Evolutionary conservation across 2,888 invertebrate genomes (phyloP).

Genomic region (Tinea pellionella): DNA sequence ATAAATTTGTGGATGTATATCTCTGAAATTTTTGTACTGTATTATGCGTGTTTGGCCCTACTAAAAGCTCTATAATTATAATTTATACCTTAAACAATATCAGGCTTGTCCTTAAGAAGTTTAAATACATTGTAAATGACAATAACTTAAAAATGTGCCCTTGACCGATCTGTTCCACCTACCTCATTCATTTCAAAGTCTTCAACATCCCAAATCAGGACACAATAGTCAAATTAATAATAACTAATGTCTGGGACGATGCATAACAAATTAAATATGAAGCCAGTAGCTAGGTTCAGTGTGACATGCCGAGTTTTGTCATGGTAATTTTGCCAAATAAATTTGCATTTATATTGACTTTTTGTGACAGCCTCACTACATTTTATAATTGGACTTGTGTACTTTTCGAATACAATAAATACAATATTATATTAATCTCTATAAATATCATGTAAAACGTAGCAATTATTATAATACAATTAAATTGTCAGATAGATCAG

Average conservation of each 20-base stretch:
- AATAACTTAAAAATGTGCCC: constrained; percentile 26
- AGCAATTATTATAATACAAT: too few relatives aligned
- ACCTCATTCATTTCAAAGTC: constrained; percentile 25
- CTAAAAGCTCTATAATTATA: too few relatives aligned
- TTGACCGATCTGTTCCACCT: constrained; percentile 45
- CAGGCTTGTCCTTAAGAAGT: not conserved
- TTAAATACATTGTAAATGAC: not conserved
- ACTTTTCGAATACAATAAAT: not conserved
- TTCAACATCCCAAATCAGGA: constrained; percentile 34
- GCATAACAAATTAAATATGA: constrained; percentile 31
- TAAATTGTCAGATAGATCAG: too few relatives aligned
- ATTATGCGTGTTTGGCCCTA: too few relatives aligned
- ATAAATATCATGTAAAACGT: not conserved
- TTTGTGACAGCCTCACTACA: constrained; percentile 22
- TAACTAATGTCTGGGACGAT: constrained; percentile 27
- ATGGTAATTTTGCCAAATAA: constrained; percentile 33
- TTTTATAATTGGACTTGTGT: not conserved
- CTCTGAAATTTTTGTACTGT: too few relatives aligned
- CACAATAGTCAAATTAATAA: constrained; percentile 47
- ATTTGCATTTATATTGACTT: constrained; percentile 37
- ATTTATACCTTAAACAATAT: not conserved
- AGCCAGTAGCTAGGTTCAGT: constrained; percentile 19
- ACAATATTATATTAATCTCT: not conserved
- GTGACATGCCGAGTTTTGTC: constrained; percentile 29
- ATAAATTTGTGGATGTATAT: too few relatives aligned